Evolutionary conservation across 1,140 invertebrate species (phyloP), one percentile per base, ranked within the genome.

Genomic region (Lasioglossum albipes): DNA sequence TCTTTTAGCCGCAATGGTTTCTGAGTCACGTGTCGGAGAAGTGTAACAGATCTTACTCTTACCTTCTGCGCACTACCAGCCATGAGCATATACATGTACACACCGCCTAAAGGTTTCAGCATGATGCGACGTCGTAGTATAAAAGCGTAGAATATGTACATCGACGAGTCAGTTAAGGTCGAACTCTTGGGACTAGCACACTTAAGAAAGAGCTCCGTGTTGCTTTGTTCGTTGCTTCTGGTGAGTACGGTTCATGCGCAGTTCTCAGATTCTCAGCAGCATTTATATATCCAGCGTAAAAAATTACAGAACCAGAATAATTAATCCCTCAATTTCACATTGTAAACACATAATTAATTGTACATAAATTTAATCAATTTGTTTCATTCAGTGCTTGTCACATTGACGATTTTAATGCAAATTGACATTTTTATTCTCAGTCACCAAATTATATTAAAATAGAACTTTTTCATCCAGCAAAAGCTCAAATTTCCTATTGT

Each of bases 141-240:
- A 87, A 84, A 86, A 77, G 74, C 78, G 65, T 84, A 64, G 31
- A 62, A 42, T 67, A 41, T 31, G n/a, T 45, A 72, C 74, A 22
- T 13, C 20, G 67, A 84, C 65, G 67, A 69, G 42, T 78, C 86
- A 87, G 86, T 87, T 79, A 78, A 80, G 76, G 57, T 83, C 76
- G 65, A 83, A 54, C 76, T 80, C 45, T 80, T 62, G 69, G 69
- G 72, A 75, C 57, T 13, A 4, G 71, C 41, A 49, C 54, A 57
- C 54, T 54, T 49, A 49, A 85, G 79, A 70, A 79, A 57, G 18
- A 66, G 64, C 45, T 68, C n/a, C 3, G 42, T 52, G 61, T 41
- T 27, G 45, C 12, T 31, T 18, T 69, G 16, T 70, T 61, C 5
- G 31, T 27, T 52, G 13, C 22, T 27, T 59, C 7, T 57, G 70